Evolutionary conservation across 2,797 vertebrate genomes (phyloP).

Genomic region (Malurus splendens): DNA sequence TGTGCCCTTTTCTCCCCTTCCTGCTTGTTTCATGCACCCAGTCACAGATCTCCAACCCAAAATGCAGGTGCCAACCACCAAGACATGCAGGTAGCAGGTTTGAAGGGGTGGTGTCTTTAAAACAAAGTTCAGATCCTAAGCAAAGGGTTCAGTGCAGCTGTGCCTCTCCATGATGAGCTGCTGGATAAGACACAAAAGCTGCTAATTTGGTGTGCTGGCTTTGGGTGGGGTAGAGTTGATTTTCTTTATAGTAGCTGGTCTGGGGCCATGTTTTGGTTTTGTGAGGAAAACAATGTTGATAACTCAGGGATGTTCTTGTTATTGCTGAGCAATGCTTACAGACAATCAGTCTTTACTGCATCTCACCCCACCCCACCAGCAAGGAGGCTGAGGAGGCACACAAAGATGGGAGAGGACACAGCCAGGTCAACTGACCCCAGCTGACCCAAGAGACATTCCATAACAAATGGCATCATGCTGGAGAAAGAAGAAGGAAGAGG

Average conservation of each 20-base stretch:
- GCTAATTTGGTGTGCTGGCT: neutral
- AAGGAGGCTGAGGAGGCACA: fast-evolving
- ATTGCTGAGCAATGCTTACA: neutral
- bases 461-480: neutral
- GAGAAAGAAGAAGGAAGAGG: neutral
- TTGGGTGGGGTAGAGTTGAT: neutral
- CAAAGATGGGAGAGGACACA: neutral
- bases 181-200: neutral
- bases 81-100: fast-evolving
- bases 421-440: neutral
- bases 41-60: neutral
- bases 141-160: neutral
- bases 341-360: neutral
- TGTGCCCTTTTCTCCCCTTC: neutral
- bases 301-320: neutral
- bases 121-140: neutral
- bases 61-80: neutral
- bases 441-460: neutral
- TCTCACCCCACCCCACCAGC: fast-evolving
- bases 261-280: neutral
- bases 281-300: neutral
- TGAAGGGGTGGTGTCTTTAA: neutral
- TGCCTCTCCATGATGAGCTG: neutral
- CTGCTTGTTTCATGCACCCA: neutral
- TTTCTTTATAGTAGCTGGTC: neutral